Conservation (phyloP, 1,140 invertebrate genomes). For the Drosophila willistoni region DNA sequence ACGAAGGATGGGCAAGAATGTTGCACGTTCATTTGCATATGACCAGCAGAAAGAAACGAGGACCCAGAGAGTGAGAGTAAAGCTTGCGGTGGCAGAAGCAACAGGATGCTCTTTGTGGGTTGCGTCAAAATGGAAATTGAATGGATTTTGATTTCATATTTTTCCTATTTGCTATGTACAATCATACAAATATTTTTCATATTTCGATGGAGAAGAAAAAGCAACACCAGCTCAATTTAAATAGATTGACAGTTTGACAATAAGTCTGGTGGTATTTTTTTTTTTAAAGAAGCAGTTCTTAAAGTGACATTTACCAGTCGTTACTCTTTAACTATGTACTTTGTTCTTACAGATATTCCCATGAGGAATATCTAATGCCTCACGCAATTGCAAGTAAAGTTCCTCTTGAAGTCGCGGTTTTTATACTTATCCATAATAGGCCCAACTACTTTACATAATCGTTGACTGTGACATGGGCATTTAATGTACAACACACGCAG, state of each 20-base stretch:
- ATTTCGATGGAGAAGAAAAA: constrained; percentile 15
- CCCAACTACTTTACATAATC: constrained; percentile 67
- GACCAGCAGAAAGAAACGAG: not conserved
- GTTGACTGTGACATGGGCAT: constrained; percentile 72
- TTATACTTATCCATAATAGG: constrained; percentile 56
- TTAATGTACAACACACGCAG: constrained; percentile 61
- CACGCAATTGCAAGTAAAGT: constrained; percentile 35
- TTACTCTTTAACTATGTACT: constrained; percentile 4
- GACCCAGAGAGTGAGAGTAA: not conserved
- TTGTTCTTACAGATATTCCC: not conserved
- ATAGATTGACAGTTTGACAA: constrained; percentile 10
- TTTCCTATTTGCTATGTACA: constrained; percentile 34
- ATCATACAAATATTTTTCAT: constrained; percentile 14
- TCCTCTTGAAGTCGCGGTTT: constrained; percentile 22
- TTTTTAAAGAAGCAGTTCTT: not conserved
- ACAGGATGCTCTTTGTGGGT: constrained; percentile 24
- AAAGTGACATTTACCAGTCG: not conserved
- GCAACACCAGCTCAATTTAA: not conserved
- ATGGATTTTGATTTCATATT: constrained; percentile 66
- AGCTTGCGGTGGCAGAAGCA: constrained; percentile 2
- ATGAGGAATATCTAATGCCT: constrained; percentile 12
- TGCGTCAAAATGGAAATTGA: constrained; percentile 46
- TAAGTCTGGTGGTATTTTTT: not conserved
- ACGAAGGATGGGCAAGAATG: constrained; percentile 32
- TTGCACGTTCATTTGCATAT: constrained; percentile 57